Evolutionary conservation across 64 coral and sea anemone species (phyloP), one percentile per base, ranked within the genome.

Genomic region (Pocillopora damicornis): DNA sequence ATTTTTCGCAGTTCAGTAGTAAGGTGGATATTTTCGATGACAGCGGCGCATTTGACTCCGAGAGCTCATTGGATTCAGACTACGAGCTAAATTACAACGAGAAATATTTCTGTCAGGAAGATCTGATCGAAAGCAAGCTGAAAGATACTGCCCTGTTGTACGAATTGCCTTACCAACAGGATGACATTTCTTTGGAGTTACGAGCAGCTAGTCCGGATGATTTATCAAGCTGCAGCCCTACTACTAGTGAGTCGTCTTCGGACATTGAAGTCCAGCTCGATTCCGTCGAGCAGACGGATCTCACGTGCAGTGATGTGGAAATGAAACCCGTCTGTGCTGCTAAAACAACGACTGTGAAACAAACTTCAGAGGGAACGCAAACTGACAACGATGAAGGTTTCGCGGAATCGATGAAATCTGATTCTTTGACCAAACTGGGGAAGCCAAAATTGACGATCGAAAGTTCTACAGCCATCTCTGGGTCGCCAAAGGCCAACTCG

Each of bases 1-100:
- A 88, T 64, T 94, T 90, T 72, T 84, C 92, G 11, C 66, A 87
- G 34, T 90, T 94, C 57, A 79, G 78, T 83, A 71, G 74, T 2
- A 93, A 90, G 73, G 87, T 91, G 76, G 91, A 96, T 30, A 79
- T 85, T 34, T 76, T 90, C 17, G 91, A 96, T 35, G 81, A 89
- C 8, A 89, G 79, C 60, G 81, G 91, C 75, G 90, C 86, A 63
- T 96, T 96, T 61, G 94, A 92, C 86, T 95, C 85, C 0, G 93
- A 89, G 64, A 90, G 97, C 77, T 99, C 93, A 37, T 83, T 95
- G 4, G 97, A 99, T 79, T 99, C 97, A 17, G 97, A 99, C 82
- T 94, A 89, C 30, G 97, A 99, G 86, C 83, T 96, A 37, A 90
- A 83, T 9, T 96, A 96, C 42, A 91, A 91, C 26, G 94, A 96